Evolutionary conservation across 2,797 vertebrate species (phyloP).

Genomic region (Rachycentron canadum): DNA sequence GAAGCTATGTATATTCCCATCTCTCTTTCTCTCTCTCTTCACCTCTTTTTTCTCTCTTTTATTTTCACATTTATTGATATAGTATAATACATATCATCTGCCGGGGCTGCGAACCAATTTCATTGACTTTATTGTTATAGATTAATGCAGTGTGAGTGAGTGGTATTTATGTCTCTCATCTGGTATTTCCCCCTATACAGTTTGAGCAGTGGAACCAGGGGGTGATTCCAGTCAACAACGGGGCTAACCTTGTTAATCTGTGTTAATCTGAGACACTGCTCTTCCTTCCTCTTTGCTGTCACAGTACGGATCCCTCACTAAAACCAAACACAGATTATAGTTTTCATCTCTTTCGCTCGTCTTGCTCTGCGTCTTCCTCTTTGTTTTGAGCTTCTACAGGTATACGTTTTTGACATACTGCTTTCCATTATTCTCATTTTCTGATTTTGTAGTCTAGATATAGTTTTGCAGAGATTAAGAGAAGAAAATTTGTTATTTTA

Average conservation of each 20-base stretch:
- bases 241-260: slow-evolving; percentile 62
- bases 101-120: slow-evolving; percentile 45
- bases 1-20: slow-evolving; percentile 62
- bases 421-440: slow-evolving; percentile 13
- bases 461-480: slow-evolving; percentile 38
- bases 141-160: slow-evolving; percentile 57
- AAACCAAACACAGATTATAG: slow-evolving; percentile 58
- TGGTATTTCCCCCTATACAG: slow-evolving; percentile 33
- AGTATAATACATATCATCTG: slow-evolving; percentile 54
- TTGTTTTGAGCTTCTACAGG: not conserved
- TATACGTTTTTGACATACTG: not conserved
- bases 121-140: slow-evolving; percentile 59
- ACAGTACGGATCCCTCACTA: slow-evolving; percentile 54
- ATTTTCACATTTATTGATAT: slow-evolving; percentile 66
- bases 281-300: slow-evolving; percentile 47
- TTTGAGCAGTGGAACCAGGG: slow-evolving; percentile 21
- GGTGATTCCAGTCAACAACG: slow-evolving; percentile 33
- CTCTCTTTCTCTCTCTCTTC: slow-evolving; percentile 16
- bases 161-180: slow-evolving; percentile 63
- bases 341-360: slow-evolving; percentile 28
- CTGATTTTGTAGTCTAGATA: slow-evolving; percentile 4
- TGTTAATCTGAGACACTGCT: slow-evolving; percentile 58
- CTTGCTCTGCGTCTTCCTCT: slow-evolving; percentile 10
- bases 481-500: slow-evolving; percentile 34
- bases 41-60: slow-evolving; percentile 33